Conservation (phyloP, 2,797 vertebrate species). For the Rhincodon typus region DNA sequence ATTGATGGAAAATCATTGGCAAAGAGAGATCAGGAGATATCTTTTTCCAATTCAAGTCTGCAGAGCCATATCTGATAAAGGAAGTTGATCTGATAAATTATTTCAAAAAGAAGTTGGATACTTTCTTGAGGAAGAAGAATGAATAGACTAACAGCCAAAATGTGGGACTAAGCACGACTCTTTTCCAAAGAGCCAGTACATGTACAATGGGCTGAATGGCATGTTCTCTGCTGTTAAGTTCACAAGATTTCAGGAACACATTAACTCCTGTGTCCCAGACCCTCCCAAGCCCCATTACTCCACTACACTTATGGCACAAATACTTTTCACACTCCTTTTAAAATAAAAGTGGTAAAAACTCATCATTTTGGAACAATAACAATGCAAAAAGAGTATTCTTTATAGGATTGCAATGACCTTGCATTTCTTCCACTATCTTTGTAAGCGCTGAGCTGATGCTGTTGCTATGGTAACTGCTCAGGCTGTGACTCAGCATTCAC, state of each 20-base stretch:
- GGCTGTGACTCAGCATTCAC: slow-evolving; percentile 14
- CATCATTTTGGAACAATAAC: neutral
- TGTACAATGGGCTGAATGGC: neutral
- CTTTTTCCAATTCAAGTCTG: too few relatives aligned
- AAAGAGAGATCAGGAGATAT: too few relatives aligned
- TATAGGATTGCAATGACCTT: neutral
- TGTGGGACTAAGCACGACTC: neutral
- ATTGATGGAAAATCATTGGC: too few relatives aligned
- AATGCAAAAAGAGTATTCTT: neutral
- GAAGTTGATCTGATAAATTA: neutral
- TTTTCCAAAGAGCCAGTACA: neutral
- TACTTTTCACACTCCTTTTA: neutral
- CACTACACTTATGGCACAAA: neutral
- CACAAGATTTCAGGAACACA: neutral
- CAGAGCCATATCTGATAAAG: too few relatives aligned
- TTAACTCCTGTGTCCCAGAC: neutral
- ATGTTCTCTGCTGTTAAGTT: neutral
- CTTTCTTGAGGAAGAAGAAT: neutral
- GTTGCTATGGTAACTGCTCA: neutral
- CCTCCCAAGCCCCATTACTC: too few relatives aligned
- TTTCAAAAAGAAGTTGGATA: neutral
- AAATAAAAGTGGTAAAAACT: neutral
- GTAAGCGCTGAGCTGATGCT: neutral
- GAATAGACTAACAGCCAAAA: neutral
- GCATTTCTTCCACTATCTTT: neutral